phyloP scores from a whole-genome alignment of 1,140 invertebrate species.

The Calycopis cecrops region DNA sequence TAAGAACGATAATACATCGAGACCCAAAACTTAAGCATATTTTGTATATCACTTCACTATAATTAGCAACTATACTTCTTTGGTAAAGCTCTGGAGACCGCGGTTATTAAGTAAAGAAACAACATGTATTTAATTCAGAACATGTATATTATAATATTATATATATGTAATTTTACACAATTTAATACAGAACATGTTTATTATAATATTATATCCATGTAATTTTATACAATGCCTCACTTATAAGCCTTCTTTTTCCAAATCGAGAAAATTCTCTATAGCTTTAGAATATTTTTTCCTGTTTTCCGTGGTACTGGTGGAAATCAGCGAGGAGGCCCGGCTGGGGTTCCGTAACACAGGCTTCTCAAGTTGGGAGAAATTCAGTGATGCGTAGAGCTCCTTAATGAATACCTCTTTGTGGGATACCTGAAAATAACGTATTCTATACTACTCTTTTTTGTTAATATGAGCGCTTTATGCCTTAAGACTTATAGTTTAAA shows the following conservation, averaged over 20 bases:
- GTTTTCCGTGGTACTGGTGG: slow-evolving; percentile 27
- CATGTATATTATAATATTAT: too few relatives aligned
- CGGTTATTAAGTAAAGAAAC: too few relatives aligned
- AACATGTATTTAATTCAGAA: too few relatives aligned
- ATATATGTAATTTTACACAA: too few relatives aligned
- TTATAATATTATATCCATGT: too few relatives aligned
- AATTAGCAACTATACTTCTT: too few relatives aligned
- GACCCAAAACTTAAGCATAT: too few relatives aligned
- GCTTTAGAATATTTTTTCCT: slow-evolving; percentile 27
- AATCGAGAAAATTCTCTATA: slow-evolving; percentile 51
- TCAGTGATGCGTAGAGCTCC: slow-evolving; percentile 56
- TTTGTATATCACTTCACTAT: too few relatives aligned
- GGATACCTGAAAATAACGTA: slow-evolving; percentile 41
- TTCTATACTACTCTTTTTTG: not conserved
- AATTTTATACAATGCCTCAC: too few relatives aligned
- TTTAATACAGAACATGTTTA: too few relatives aligned
- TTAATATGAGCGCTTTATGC: not conserved
- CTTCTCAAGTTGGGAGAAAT: slow-evolving; percentile 61
- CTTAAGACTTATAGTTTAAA: not conserved
- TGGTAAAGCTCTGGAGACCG: too few relatives aligned
- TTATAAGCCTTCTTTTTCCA: slow-evolving; percentile 37
- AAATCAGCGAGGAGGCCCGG: slow-evolving; percentile 44
- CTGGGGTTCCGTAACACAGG: slow-evolving; percentile 60
- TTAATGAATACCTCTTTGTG: slow-evolving; percentile 62
- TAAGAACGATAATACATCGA: too few relatives aligned